These are phyloP conservation scores for Galerucella pusilla DNA, from an alignment of 2,888 invertebrate genomes.

Conservation along the genomic window DNA sequence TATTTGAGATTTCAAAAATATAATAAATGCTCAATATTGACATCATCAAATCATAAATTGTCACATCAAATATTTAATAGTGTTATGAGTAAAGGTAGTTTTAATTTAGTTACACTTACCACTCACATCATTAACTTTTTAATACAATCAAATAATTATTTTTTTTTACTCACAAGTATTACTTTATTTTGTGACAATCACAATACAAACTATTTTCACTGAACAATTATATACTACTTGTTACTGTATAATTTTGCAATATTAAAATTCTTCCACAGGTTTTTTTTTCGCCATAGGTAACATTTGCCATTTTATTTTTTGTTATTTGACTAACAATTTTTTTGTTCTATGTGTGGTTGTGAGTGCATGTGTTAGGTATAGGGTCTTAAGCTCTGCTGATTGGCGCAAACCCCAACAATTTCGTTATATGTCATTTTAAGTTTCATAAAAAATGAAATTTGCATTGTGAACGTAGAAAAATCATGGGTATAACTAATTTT, in stretches of 20 bases:
- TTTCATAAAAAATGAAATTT: background rate
- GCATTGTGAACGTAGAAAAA: background rate
- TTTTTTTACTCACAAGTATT: background rate
- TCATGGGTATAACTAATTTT: conserved; percentile 5
- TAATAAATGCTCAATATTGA: conserved; percentile 14
- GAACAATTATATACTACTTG: background rate
- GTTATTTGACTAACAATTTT: conserved; percentile 56
- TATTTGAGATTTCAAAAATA: conserved; percentile 29
- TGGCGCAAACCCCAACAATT: conserved; percentile 27
- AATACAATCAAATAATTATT: background rate
- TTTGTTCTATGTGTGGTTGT: conserved; percentile 61
- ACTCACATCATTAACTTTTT: conserved; percentile 4
- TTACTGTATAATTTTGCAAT: conserved; percentile 17
- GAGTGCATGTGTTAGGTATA: conserved; percentile 65
- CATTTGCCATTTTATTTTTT: conserved; percentile 49
- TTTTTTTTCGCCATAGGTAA: conserved; percentile 55
- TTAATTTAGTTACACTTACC: conserved; percentile 14
- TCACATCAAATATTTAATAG: conserved; percentile 18
- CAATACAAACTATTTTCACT: background rate
- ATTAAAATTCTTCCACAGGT: conserved; percentile 53
- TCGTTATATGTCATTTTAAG: conserved; percentile 1
- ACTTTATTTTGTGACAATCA: background rate
- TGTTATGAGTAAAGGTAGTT: conserved; percentile 18
- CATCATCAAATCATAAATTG: conserved; percentile 18
- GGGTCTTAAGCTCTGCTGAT: conserved; percentile 55